Percentiles rank a stretch among this genome's conserved stretches.
Conservation (phyloP, 2,113 vertebrate species). For the Microtus montanus region DNA sequence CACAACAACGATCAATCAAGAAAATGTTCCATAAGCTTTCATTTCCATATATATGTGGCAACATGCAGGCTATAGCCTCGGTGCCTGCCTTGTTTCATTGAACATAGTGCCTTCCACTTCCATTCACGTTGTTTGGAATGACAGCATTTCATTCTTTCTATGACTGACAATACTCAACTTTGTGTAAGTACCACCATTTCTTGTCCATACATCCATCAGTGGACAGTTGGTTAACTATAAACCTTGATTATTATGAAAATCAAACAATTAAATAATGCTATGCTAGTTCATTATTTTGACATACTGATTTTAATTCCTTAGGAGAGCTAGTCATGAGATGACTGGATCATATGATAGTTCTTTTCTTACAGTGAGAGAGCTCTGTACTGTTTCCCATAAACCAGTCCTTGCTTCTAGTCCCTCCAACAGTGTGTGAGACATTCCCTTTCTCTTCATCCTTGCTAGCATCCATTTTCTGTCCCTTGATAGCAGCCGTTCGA, state of each 20-base stretch:
- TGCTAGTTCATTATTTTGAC: background rate
- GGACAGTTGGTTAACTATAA: background rate
- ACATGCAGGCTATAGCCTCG: background rate
- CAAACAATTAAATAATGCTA: background rate
- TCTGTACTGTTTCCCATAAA: background rate
- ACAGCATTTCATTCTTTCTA: background rate
- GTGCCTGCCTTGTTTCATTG: background rate
- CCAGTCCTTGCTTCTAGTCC: background rate
- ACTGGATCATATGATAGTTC: background rate
- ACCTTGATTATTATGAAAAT: background rate
- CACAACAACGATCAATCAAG: background rate
- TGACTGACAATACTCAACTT: background rate
- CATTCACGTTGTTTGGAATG: background rate
- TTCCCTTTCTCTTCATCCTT: background rate
- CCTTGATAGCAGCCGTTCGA: background rate
- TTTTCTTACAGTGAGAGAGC: background rate
- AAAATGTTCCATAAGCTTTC: background rate
- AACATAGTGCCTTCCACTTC: background rate
- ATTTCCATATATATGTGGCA: background rate
- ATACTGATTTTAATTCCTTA: conserved; percentile 5
- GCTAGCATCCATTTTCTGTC: background rate
- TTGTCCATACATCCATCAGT: background rate
- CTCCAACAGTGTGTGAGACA: background rate
- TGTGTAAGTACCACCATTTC: background rate
- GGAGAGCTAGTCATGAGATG: background rate